Base-by-base conservation (phyloP, 2,888 invertebrate genomes). In the Pachycephus smyrnensis region DNA sequence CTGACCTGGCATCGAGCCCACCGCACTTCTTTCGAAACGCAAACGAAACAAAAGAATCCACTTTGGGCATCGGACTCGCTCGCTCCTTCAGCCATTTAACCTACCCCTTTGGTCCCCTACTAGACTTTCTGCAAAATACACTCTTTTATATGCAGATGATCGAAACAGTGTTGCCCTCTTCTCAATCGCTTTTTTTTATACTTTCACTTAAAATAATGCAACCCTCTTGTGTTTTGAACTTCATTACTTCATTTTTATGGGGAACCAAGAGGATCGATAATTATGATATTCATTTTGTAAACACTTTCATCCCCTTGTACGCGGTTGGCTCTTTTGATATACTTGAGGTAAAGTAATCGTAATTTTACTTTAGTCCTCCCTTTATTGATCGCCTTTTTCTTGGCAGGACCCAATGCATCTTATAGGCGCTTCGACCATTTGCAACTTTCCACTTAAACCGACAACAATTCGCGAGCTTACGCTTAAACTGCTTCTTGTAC, bases 391-490 rank as follows among this genome's bases (percentile, higher is more conserved):
- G 15, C 11, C n/a, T 69, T 32, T 69, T n/a, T 30, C 31, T 32
- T 6, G 75, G 12, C 31, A 35, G n/a, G 6, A 32, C 37, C 23
- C 55, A 75, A 32, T 12, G 32, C 23, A 55, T 23, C 55, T 55
- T 55, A 23, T 0, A 30, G 71, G 76, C 76, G 77, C 77, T 75
- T 81, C 84, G 86, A 86, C 88, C 88, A 88, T 89, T 88, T 83
- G 85, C 87, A 89, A 90, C 89, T 89, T 89, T 89, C 85, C 88
- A 89, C 89, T 90, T 87, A 85, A 88, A 87, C 89, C 85, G 85
- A 87, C 88, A 89, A 89, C 87, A 88, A 88, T 89, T 88, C 87
- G 82, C 78, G 81, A 81, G 84, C 85, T 87, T 89, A 90, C 88
- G 89, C 88, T 90, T 88, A 88, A 23, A 55, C 55, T 55, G 1